phyloP scores from a whole-genome alignment of 2,113 vertebrate genomes.

The Noturus placidus region DNA sequence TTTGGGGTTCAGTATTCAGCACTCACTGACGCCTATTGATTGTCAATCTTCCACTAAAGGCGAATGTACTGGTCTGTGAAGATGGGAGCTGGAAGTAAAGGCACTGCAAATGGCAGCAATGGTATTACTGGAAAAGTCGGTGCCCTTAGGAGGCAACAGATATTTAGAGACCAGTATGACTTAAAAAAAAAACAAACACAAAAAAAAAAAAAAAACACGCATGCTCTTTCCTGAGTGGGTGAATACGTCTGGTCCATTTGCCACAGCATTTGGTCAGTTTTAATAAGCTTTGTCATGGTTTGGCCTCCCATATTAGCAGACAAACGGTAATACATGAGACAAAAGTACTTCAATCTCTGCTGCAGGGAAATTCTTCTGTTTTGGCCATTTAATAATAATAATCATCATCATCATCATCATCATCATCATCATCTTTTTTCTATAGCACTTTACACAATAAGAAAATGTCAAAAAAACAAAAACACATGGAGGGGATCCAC shows the following conservation, averaged over 20 bases:
- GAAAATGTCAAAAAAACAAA: too few species aligned
- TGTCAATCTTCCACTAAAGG: constrained; percentile 6
- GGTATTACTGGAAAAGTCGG: not conserved
- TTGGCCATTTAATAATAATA: too few species aligned
- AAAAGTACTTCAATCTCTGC: too few species aligned
- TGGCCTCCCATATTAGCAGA: not conserved
- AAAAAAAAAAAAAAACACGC: too few species aligned
- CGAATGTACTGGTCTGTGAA: not conserved
- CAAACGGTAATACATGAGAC: not conserved
- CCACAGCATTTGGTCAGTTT: too few species aligned
- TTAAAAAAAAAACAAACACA: too few species aligned
- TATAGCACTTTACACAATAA: too few species aligned
- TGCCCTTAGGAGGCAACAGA: not conserved
- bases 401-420: too few species aligned
- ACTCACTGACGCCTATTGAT: not conserved
- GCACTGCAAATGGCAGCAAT: not conserved
- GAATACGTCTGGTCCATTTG: not conserved
- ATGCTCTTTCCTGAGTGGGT: not conserved
- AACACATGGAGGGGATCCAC: too few species aligned
- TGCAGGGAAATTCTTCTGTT: too few species aligned
- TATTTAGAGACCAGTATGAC: not conserved
- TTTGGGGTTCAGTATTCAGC: not conserved
- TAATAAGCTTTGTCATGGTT: not conserved
- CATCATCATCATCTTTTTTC: too few species aligned
- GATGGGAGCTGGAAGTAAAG: not conserved